phyloP scores from a whole-genome alignment of 1,140 invertebrate species.

The Aphaenogaster rudis region DNA sequence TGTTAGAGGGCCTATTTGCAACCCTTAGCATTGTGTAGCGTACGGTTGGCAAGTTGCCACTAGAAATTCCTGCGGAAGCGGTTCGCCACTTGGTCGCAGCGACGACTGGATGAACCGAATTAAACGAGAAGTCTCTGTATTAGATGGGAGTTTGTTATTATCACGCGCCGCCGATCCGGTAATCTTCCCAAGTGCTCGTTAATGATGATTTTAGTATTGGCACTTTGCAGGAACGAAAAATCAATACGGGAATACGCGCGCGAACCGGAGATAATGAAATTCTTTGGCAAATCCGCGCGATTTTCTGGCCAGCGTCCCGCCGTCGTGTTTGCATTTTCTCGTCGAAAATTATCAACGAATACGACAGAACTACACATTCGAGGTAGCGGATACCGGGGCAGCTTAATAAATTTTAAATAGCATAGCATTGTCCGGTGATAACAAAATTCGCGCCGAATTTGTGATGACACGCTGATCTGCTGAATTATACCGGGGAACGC shows the following conservation, averaged over 20 bases:
- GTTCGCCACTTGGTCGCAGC: slow-evolving; percentile 52
- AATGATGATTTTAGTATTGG: slow-evolving; percentile 44
- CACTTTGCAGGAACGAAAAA: slow-evolving; percentile 5
- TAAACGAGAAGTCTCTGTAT: slow-evolving; percentile 48
- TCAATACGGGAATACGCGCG: slow-evolving; percentile 5
- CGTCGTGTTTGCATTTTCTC: slow-evolving; percentile 31
- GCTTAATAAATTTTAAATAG: slow-evolving; percentile 61
- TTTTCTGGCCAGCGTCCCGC: not conserved
- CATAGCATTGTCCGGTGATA: slow-evolving; percentile 34
- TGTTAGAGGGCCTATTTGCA: slow-evolving; percentile 41
- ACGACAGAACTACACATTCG: not conserved
- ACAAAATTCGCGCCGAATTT: slow-evolving; percentile 47
- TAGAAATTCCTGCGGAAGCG: slow-evolving; percentile 60
- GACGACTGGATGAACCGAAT: slow-evolving; percentile 59
- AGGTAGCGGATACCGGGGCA: not conserved
- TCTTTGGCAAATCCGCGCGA: slow-evolving; percentile 26
- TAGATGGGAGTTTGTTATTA: slow-evolving; percentile 57
- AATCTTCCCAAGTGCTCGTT: slow-evolving; percentile 58
- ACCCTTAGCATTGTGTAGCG: slow-evolving; percentile 37
- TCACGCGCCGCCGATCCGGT: slow-evolving; percentile 16
- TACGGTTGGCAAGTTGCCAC: slow-evolving; percentile 53
- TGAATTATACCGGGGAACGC: slow-evolving; percentile 21
- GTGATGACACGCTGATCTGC: slow-evolving; percentile 51
- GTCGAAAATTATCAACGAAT: slow-evolving; percentile 7
- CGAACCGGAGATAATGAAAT: slow-evolving; percentile 51